These are phyloP conservation scores for Chiloscyllium punctatum DNA, from an alignment of 2,797 vertebrate genomes.

Conservation along the genomic window DNA sequence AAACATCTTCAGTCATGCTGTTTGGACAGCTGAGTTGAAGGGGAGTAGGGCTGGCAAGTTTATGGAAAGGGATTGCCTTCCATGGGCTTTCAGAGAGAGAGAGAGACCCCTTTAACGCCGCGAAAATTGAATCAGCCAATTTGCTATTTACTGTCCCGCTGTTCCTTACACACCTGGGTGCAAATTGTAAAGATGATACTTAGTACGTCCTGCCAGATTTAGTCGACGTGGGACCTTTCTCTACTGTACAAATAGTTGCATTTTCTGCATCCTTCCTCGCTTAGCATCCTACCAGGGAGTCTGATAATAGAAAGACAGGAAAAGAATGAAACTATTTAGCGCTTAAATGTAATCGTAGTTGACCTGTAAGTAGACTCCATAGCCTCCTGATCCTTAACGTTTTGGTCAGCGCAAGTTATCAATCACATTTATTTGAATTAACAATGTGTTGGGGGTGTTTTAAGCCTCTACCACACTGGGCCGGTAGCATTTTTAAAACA, in stretches of 20 bases:
- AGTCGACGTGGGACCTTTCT: neutral
- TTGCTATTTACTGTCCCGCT: neutral
- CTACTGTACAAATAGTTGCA: neutral
- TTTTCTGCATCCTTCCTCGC: neutral
- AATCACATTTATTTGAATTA: neutral
- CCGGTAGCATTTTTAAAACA: neutral
- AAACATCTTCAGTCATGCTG: constrained; percentile 31
- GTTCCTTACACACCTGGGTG: neutral
- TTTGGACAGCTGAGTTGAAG: constrained; percentile 2
- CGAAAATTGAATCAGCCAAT: neutral
- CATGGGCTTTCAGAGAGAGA: neutral
- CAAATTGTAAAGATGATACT: neutral
- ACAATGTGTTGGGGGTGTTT: too few relatives aligned
- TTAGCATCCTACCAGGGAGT: neutral
- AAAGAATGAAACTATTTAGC: neutral
- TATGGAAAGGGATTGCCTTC: neutral
- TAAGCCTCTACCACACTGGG: neutral
- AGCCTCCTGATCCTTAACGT: neutral
- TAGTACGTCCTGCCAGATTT: neutral
- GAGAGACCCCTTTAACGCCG: neutral
- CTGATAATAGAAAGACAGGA: neutral
- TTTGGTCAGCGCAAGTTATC: neutral
- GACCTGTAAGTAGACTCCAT: neutral
- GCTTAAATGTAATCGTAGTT: neutral
- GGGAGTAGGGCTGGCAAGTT: neutral